Evolutionary conservation across 2,797 vertebrate species (phyloP), one percentile per base, ranked within the genome.

Genomic region (Pipistrellus pipistrellus): DNA sequence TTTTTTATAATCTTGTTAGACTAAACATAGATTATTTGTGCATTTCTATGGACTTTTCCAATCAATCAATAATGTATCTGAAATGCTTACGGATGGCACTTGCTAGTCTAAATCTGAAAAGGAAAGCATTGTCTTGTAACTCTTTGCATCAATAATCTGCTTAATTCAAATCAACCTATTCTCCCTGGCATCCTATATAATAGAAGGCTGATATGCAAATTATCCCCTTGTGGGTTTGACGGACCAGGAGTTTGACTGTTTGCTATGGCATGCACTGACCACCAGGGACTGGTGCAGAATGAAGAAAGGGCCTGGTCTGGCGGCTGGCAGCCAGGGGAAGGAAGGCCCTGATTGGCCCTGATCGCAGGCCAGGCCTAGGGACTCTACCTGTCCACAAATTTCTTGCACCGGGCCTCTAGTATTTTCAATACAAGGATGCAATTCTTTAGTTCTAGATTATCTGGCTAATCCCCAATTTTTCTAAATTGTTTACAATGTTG

Each of bases 51-150:
- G n/a, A 10, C 21, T 32, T 81, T 92, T 25, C 20, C 17, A 92
- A 10, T 78, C 14, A 92, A 81, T 73, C 35, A 32, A 53, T 46
- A 30, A 35, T 1, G 3, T 30, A 27, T 51, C 18, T 73, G 55
- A 85, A 90, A 87, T 92, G 48, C 9, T 35, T 55, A 76, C 18
- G 30, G 9, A 64, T 72, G 41, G 38, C n/a, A 72, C 15, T n/a
- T 53, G 3, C 12, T 27, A 21, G 59, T n/a, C 25, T 73, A 95
- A 92, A 68, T 85, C 32, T 76, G 73, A 90, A 89, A 93, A 88
- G 57, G 44, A 80, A 76, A 10, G 1, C 27, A 66, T 12, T 44
- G 51, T 35, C 59, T 53, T 21, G 80, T 80, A 95, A 75, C 2
- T 57, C 27, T 69, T n/a, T 73, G 0, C 3, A 78, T 72, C 27